Evolutionary conservation across 2,797 vertebrate genomes (phyloP).

Genomic region (Sebastes melanostomus): DNA sequence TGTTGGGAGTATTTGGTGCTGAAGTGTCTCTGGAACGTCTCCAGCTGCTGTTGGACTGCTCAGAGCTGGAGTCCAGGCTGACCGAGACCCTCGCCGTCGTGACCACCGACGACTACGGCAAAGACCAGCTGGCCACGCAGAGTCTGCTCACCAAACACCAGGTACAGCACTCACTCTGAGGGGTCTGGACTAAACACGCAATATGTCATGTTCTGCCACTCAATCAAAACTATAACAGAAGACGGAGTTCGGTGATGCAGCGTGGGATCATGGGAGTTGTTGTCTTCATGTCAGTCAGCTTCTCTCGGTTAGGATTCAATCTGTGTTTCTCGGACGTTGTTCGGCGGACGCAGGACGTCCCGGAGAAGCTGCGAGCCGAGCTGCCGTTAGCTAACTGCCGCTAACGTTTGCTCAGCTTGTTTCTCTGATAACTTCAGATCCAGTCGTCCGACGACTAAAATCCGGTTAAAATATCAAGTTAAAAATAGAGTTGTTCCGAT

Average conservation of each 20-base stretch:
- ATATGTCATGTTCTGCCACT: no score
- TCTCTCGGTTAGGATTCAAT: neutral
- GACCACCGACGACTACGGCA: slow-evolving; percentile 84
- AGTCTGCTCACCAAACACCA: slow-evolving; percentile 87
- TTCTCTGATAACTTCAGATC: no score
- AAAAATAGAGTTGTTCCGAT: no score
- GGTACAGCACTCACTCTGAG: slow-evolving; percentile 69
- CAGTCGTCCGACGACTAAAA: no score
- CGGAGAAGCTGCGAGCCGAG: no score
- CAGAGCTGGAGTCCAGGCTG: slow-evolving; percentile 86
- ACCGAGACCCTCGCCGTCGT: slow-evolving; percentile 80
- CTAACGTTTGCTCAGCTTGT: no score
- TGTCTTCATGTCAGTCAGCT: neutral
- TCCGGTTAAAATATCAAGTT: no score
- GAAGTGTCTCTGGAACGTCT: neutral
- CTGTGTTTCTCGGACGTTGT: neutral
- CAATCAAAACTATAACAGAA: no score
- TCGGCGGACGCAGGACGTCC: no score
- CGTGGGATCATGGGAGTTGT: neutral
- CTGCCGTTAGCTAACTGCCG: no score
- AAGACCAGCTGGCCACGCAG: slow-evolving; percentile 80
- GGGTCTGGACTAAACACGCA: neutral
- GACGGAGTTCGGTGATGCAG: neutral
- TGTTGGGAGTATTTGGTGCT: neutral
- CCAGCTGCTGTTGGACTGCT: slow-evolving; percentile 86